Percentiles rank a stretch among this genome's conserved stretches.
These are phyloP conservation scores for Pyrrhosoma nymphula DNA, from an alignment of 2,888 invertebrate species.

Conservation along the genomic window DNA sequence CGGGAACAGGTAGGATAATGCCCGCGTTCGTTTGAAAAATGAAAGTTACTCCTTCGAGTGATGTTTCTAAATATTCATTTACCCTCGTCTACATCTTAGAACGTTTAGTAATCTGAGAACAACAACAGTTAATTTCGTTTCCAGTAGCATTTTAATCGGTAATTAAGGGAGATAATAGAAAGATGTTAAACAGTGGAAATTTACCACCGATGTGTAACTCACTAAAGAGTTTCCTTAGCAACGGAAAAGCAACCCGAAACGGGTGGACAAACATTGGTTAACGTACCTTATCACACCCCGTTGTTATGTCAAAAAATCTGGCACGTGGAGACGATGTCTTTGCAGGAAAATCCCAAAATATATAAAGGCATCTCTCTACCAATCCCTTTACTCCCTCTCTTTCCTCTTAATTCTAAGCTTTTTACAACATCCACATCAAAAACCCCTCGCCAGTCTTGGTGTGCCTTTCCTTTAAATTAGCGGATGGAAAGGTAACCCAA, in stretches of 20 bases:
- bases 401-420: no score
- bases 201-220: neutral
- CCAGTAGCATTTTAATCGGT: neutral
- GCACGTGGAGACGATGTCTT: neutral
- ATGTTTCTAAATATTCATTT: no score
- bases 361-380: neutral
- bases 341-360: neutral
- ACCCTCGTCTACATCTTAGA: no score
- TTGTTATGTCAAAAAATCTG: neutral
- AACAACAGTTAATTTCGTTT: neutral
- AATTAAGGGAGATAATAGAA: neutral
- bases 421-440: neutral
- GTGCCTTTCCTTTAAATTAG: no score
- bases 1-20: no score
- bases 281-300: neutral
- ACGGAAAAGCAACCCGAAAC: neutral
- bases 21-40: no score
- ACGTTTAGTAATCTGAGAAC: no score
- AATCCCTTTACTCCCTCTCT: neutral
- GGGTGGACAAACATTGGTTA: neutral
- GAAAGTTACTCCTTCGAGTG: no score
- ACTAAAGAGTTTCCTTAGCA: neutral
- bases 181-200: neutral
- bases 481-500: no score
- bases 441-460: neutral